phyloP scores from a whole-genome alignment of 1,140 invertebrate genomes.

The Aphidius ervi region DNA sequence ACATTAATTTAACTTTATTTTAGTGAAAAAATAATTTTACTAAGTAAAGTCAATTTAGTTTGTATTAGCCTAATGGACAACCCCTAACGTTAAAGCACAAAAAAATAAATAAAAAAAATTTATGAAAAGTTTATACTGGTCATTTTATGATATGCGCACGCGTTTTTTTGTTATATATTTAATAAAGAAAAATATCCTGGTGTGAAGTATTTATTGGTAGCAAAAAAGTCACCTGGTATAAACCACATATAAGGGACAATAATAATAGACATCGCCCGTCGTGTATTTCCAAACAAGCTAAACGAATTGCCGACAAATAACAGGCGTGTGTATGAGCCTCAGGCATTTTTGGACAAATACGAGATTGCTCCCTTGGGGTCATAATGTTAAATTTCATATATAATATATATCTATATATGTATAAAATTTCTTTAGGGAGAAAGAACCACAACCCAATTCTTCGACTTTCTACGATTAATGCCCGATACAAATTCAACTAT shows the following conservation, averaged over 20 bases:
- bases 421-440: no score
- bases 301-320: constrained; percentile 40
- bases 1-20: no score
- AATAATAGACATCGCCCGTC: constrained; percentile 27
- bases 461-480: background rate
- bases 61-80: no score
- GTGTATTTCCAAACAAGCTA: constrained; percentile 35
- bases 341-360: constrained; percentile 2
- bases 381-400: background rate
- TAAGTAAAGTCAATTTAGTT: no score
- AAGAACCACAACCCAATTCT: no score
- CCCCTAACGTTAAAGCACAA: background rate
- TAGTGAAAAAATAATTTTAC: no score
- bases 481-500: background rate
- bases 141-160: constrained; percentile 5
- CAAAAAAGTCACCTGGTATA: constrained; percentile 33
- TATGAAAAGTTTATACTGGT: background rate
- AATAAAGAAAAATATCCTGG: constrained; percentile 4
- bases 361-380: constrained; percentile 3
- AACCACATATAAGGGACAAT: no score
- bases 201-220: constrained; percentile 4
- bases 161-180: constrained; percentile 1
- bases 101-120: background rate
- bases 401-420: background rate
- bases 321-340: background rate